phyloP scores from a whole-genome alignment of 1,140 invertebrate species.

The Drosophila burlai region DNA sequence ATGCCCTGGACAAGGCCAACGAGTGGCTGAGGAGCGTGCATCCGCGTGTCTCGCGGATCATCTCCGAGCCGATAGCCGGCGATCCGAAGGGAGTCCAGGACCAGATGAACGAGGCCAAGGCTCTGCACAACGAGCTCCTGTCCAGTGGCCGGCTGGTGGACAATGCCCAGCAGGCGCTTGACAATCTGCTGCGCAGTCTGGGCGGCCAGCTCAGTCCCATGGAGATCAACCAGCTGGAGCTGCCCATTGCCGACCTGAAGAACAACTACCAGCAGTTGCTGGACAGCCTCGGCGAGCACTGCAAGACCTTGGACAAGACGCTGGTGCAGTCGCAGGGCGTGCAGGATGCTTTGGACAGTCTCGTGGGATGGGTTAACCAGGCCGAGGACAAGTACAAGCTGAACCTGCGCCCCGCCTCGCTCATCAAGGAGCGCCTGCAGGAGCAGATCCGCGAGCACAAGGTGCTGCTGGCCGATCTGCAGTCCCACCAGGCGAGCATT shows the following conservation, averaged over 20 bases:
- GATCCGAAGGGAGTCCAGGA: slow-evolving; percentile 95
- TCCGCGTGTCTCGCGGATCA: slow-evolving; percentile 90
- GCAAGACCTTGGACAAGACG: slow-evolving; percentile 94
- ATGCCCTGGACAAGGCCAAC: slow-evolving; percentile 92
- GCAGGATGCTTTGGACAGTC: slow-evolving; percentile 94
- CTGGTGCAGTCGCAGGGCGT: slow-evolving; percentile 97
- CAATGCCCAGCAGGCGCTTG: slow-evolving; percentile 88
- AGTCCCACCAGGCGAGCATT: slow-evolving; percentile 93
- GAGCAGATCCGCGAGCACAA: slow-evolving; percentile 95
- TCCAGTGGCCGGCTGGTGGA: slow-evolving; percentile 94
- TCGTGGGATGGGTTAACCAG: slow-evolving; percentile 93
- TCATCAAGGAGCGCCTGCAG: slow-evolving; percentile 95
- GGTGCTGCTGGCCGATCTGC: slow-evolving; percentile 92
- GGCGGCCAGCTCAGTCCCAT: slow-evolving; percentile 92
- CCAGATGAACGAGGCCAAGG: slow-evolving; percentile 93
- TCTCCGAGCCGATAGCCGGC: slow-evolving; percentile 93
- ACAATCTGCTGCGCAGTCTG: slow-evolving; percentile 90
- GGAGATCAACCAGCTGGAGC: slow-evolving; percentile 92
- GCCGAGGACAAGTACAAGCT: slow-evolving; percentile 94
- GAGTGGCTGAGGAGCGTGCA: slow-evolving; percentile 94
- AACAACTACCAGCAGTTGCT: slow-evolving; percentile 91
- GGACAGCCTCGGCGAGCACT: slow-evolving; percentile 91
- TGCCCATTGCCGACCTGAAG: slow-evolving; percentile 91
- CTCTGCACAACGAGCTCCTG: slow-evolving; percentile 94
- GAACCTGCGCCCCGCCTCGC: slow-evolving; percentile 92